Conservation (phyloP, 1,140 invertebrate species). For the Panagrolaimus sp. region DNA sequence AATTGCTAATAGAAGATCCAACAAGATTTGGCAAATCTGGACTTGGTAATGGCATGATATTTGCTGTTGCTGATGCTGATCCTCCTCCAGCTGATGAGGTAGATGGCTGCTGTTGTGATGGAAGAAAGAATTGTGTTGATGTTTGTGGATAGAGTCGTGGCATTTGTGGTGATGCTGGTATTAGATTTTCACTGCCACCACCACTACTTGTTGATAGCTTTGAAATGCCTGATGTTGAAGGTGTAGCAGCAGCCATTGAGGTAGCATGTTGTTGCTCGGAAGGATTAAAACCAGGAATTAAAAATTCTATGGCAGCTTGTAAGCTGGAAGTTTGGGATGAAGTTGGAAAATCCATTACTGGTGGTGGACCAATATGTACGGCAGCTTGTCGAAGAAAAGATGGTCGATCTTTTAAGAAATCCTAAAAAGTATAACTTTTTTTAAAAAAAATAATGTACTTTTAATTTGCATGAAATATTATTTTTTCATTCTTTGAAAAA, state of each 20-base stretch:
- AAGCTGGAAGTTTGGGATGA: conserved; percentile 25
- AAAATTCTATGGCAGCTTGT: conserved; percentile 35
- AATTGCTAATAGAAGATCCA: not conserved
- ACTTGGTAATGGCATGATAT: not conserved
- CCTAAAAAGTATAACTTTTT: conserved; percentile 30
- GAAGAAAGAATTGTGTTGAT: not conserved
- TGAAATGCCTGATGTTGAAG: no score
- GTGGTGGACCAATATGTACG: conserved; percentile 50
- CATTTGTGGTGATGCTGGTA: not conserved
- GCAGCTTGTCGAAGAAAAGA: conserved; percentile 46
- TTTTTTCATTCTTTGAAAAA: no score
- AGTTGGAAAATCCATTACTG: conserved; percentile 26
- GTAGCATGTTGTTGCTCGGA: no score
- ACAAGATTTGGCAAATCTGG: not conserved
- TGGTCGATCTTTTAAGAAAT: conserved; percentile 49
- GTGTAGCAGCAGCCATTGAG: not conserved
- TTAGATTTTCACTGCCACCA: no score
- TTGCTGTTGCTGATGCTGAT: not conserved
- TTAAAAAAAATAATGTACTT: no score
- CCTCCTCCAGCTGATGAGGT: not conserved
- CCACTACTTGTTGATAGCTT: not conserved
- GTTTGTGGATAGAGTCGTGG: not conserved
- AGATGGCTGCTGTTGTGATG: not conserved
- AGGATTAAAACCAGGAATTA: conserved; percentile 23
- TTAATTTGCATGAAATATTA: no score